Evolutionary conservation across 2,888 invertebrate genomes (phyloP), one percentile per base, ranked within the genome.

Genomic region (Cynaeus angustus): DNA sequence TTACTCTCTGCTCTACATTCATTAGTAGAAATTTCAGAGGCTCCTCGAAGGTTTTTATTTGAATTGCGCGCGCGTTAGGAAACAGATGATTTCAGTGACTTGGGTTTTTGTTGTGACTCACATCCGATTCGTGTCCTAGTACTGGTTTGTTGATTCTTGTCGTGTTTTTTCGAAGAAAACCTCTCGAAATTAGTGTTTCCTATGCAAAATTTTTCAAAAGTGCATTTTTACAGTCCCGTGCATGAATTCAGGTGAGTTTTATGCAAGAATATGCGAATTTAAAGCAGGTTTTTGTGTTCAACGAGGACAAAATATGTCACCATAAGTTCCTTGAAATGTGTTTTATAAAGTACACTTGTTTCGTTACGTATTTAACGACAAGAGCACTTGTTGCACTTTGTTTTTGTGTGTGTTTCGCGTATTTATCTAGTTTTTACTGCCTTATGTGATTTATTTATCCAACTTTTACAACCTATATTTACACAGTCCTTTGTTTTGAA

Each of bases 121-220:
- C 50, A 68, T 68, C 68, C 68, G 68, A 66, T 58, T 41, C 30
- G 56, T 68, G 68, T 68, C 68, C 52, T 64, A 46, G 43, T 53
- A 53, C 52, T 37, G 46, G 46, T 45, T 48, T 46, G 56, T 55
- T 62, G 68, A 55, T 46, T 68, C 48, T 62, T n/a, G 62, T 43
- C 38, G 41, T 55, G 46, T 55, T 68, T 64, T 46, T 16, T 58
- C 70, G 46, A 64, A 71, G 67, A 7, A 73, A 55, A 37, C 66
- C 45, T 30, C 45, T 41, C 33, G 69, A 73, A 76, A 72, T 67
- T 69, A 66, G 70, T 74, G 72, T 73, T 73, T 68, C 73, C 66
- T 50, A 72, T 73, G 73, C 67, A 58, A 58, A 71, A 56, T 72
- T 52, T 41, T 21, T 45, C 6, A 70, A 30, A 61, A 46, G 38